These are phyloP conservation scores for Coluber constrictor DNA, from an alignment of 2,797 vertebrate species.

Conservation along the genomic window DNA sequence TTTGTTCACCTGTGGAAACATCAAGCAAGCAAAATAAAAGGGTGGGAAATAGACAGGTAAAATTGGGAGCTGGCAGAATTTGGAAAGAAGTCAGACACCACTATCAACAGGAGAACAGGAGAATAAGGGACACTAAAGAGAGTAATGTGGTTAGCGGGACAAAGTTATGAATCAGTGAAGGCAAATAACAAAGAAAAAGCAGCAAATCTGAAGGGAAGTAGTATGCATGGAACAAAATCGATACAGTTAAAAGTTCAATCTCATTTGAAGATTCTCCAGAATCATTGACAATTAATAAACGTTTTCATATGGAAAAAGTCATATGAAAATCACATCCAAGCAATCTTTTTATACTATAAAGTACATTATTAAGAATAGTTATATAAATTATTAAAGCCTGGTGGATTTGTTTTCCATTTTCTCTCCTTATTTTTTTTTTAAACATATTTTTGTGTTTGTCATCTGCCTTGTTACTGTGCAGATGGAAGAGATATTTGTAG, in stretches of 20 bases:
- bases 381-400: neutral
- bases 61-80: neutral
- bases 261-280: neutral
- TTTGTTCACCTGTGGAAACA: neutral
- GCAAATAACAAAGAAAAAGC: neutral
- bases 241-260: neutral
- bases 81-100: neutral
- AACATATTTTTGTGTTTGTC: neutral
- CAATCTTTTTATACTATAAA: neutral
- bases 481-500: neutral
- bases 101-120: neutral
- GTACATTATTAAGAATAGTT: neutral
- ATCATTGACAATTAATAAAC: neutral
- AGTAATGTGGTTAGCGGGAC: neutral
- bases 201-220: neutral
- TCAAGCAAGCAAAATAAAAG: neutral
- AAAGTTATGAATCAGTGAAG: neutral
- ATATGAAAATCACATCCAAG: neutral
- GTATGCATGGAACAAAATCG: neutral
- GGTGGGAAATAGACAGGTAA: neutral
- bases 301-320: neutral
- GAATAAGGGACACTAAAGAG: neutral
- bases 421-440: neutral
- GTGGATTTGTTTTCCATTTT: neutral
- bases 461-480: neutral